Percentiles rank a stretch among this genome's conserved stretches.
Evolutionary conservation across 2,797 vertebrate genomes (phyloP).

Genomic region (Cygnus olor): DNA sequence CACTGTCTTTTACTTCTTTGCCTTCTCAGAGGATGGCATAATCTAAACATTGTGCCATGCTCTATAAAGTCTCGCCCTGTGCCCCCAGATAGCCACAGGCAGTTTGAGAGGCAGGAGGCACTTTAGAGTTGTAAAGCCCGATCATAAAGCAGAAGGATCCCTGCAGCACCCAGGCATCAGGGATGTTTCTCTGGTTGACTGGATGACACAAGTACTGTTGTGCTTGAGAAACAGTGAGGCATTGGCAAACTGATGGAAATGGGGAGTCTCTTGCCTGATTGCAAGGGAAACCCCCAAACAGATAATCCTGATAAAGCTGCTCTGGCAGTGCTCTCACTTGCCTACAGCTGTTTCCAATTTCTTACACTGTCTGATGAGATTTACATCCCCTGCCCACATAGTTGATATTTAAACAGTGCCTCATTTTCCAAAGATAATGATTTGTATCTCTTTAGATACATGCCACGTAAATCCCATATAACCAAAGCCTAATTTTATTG

Average conservation of each 20-base stretch:
- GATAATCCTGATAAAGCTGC: not conserved
- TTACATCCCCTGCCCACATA: not conserved
- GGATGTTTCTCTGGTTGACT: not conserved
- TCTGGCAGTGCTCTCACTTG: not conserved
- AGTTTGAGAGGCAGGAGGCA: not conserved
- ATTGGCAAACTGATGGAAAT: not conserved
- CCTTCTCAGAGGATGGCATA: not conserved
- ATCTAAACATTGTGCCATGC: not conserved
- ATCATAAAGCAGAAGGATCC: not conserved
- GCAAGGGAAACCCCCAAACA: not conserved
- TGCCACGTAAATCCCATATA: fast-evolving
- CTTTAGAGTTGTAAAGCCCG: fast-evolving
- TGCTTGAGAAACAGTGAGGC: not conserved
- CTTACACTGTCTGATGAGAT: not conserved
- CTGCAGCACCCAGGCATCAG: not conserved
- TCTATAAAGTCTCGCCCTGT: not conserved
- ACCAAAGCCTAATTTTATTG: fast-evolving
- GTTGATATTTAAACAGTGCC: not conserved
- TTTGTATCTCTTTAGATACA: not conserved
- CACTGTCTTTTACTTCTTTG: not conserved
- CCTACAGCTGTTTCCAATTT: not conserved
- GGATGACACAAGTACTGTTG: not conserved
- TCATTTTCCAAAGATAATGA: not conserved
- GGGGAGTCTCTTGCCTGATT: not conserved
- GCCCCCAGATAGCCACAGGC: not conserved